A percentile compares a stretch with the other conserved stretches of the same genome.
Evolutionary conservation across 2,888 invertebrate genomes (phyloP).

Genomic region (Drepana falcataria): DNA sequence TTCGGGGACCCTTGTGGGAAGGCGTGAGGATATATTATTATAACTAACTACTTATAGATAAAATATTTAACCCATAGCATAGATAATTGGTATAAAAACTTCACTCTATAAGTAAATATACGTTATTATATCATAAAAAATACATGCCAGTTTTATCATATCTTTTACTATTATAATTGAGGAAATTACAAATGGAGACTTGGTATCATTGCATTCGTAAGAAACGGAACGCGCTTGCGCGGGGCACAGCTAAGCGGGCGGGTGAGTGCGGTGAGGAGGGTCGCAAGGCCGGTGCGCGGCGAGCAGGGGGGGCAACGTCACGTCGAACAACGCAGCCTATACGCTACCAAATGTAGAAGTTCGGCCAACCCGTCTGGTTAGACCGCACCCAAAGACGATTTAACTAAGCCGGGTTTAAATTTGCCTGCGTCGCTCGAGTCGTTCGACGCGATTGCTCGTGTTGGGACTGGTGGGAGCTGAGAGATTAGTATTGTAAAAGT

Average conservation of each 20-base stretch:
- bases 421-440: slow-evolving; percentile 73
- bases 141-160: no score
- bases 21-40: no score
- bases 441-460: slow-evolving; percentile 72
- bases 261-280: slow-evolving; percentile 56
- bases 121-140: no score
- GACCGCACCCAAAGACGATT: slow-evolving; percentile 19
- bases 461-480: slow-evolving; percentile 66
- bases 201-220: slow-evolving; percentile 61
- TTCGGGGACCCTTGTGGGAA: no score
- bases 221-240: slow-evolving; percentile 71
- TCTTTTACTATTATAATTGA: neutral
- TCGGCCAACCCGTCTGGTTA: slow-evolving; percentile 13
- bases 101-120: no score
- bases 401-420: slow-evolving; percentile 43
- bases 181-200: slow-evolving; percentile 7
- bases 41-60: no score
- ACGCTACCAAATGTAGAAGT: slow-evolving; percentile 55
- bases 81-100: no score
- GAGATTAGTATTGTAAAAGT: slow-evolving; percentile 63
- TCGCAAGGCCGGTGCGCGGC: slow-evolving; percentile 69
- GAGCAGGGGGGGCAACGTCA: slow-evolving; percentile 66
- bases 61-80: no score
- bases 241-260: slow-evolving; percentile 31
- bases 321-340: slow-evolving; percentile 69